Percentiles rank a stretch among this genome's conserved stretches.
These are phyloP conservation scores for Sphecodes monilicornis DNA, from an alignment of 2,888 invertebrate species.

Conservation along the genomic window DNA sequence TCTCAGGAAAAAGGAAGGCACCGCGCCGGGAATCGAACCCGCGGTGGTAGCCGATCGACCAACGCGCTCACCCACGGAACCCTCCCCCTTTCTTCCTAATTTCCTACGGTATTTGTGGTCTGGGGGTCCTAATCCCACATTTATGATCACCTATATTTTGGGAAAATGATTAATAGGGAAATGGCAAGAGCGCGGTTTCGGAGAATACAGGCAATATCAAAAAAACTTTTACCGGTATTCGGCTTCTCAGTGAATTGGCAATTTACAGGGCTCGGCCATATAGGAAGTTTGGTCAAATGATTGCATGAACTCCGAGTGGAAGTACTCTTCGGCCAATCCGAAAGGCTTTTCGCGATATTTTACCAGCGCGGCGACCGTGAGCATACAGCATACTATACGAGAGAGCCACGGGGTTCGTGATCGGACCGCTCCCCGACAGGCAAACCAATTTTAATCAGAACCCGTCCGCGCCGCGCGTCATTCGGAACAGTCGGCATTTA, in stretches of 20 bases:
- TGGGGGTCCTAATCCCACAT: too few species aligned
- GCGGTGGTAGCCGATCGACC: too few species aligned
- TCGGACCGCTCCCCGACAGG: constrained; percentile 5
- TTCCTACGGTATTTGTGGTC: too few species aligned
- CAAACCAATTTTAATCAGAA: constrained; percentile 46
- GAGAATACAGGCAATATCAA: neutral
- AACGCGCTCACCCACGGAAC: too few species aligned
- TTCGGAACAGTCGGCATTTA: constrained; percentile 43
- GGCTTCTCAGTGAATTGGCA: constrained; percentile 4
- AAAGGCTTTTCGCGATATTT: constrained; percentile 20
- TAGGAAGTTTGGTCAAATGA: neutral
- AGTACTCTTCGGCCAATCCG: constrained; percentile 7
- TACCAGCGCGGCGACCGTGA: neutral
- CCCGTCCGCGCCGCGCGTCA: constrained; percentile 34
- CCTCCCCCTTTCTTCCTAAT: too few species aligned
- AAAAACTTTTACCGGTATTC: neutral
- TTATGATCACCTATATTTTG: too few species aligned
- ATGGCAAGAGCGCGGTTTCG: too few species aligned
- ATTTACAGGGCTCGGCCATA: constrained; percentile 8
- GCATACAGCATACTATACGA: neutral
- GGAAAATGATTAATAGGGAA: neutral
- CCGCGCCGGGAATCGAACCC: too few species aligned
- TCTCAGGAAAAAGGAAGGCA: too few species aligned
- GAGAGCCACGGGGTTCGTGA: neutral
- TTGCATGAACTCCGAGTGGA: constrained; percentile 4